Evolutionary conservation across 2,888 invertebrate species (phyloP), one percentile per base, ranked within the genome.

Genomic region (Dasysyrphus tricinctus): DNA sequence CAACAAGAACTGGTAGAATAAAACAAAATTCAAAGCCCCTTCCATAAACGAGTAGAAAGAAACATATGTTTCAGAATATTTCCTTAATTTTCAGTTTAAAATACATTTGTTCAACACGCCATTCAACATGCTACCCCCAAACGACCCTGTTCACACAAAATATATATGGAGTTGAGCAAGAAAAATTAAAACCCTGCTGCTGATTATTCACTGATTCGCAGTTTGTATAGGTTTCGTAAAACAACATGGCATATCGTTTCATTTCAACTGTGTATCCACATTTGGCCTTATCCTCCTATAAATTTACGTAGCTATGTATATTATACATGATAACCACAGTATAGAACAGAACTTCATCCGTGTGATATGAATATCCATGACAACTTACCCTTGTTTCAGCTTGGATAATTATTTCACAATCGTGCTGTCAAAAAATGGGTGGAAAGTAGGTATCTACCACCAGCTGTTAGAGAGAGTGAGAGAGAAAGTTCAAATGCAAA

Each of bases 121-220:
- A 67, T 37, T 39, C 49, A 24, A 67, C 49, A 67, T 67, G 51
- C 32, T 14, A 34, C 39, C 29, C n/a, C 49, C 34, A 5, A n/a
- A 42, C 49, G 34, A 49, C 44, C n/a, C 14, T 69, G 69, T 69
- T 69, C 51, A 42, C 47, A 47, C 39, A 39, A 39, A 39, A 54
- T 29, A 37, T 5, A 24, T 24, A 24, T 24, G 24, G 24, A 24
- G 24, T 39, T 11, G n/a, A 54, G n/a, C 11, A 39, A 39, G 54
- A 29, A 16, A 54, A 54, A 69, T 54, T 67, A 24, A 69, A 54
- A 69, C 34, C 69, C 12, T 54, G 37, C 67, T 51, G 39, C 24
- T 54, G 54, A 69, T 54, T 51, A 69, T 69, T 54, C 69, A 54
- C 69, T 54, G 69, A 69, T 69, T 69, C 69, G 39, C 51, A 69